These are phyloP conservation scores for Todiramphus saurophagus DNA, from an alignment of 2,113 vertebrate species.

Conservation along the genomic window DNA sequence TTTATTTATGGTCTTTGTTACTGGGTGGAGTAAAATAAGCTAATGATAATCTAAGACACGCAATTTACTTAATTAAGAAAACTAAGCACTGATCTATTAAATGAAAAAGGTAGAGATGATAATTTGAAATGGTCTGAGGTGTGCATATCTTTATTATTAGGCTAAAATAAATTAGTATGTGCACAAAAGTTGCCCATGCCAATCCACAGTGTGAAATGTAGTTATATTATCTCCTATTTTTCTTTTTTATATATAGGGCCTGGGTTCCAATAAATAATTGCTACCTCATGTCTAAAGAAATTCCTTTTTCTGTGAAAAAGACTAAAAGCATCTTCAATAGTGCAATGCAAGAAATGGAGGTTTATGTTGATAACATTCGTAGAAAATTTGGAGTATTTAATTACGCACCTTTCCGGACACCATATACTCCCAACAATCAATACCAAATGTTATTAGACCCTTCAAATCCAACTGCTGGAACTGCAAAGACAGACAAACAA, in stretches of 20 bases:
- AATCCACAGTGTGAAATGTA: background rate
- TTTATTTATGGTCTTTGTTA: background rate
- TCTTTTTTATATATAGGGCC: conserved; percentile 79
- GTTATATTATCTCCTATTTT: background rate
- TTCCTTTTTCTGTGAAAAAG: conserved; percentile 99
- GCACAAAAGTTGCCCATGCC: background rate
- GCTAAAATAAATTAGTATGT: background rate
- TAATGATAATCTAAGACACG: background rate
- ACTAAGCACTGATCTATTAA: background rate
- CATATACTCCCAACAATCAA: conserved; percentile 96
- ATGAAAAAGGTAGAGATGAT: background rate
- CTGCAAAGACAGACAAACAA: conserved; percentile 89
- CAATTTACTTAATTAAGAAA: background rate
- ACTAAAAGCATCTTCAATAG: conserved; percentile 99
- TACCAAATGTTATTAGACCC: conserved; percentile 96
- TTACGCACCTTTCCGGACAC: conserved; percentile 95
- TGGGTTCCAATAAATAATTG: conserved; percentile 99
- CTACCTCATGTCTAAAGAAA: conserved; percentile 99
- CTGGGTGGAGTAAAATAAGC: background rate
- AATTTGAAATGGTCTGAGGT: background rate
- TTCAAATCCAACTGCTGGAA: conserved; percentile 87
- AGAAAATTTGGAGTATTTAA: conserved; percentile 96
- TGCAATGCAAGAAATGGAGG: conserved; percentile 99
- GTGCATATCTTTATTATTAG: background rate
- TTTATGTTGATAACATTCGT: conserved; percentile 97